Evolutionary conservation across 2,888 invertebrate species (phyloP), one percentile per base, ranked within the genome.

Genomic region (Sinhomidia bicolor): DNA sequence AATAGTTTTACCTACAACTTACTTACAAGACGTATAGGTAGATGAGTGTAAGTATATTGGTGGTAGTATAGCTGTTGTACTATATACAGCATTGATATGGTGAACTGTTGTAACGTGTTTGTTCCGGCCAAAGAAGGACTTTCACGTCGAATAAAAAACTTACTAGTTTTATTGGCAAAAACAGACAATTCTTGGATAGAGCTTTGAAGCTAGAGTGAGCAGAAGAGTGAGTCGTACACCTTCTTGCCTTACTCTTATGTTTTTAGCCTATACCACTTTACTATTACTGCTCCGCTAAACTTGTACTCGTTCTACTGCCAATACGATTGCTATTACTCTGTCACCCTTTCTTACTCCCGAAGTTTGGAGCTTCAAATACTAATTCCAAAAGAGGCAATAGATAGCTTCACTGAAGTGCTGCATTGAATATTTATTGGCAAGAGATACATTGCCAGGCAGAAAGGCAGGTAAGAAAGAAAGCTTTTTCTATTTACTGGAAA

Each of bases 351-450:
- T 78, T 78, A 17, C 54, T 78, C 54, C 17, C 54, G 71, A 74
- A 74, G 71, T 74, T n/a, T 74, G 71, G 71, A 74, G 71, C 71
- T 60, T 79, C 79, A 79, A 79, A 60, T 57, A 60, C 79, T 60
- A 79, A 79, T 79, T 79, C 57, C 79, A 79, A 41, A 79, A 60
- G 79, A 79, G 79, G 60, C 57, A 41, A 60, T 79, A 79, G 57
- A 60, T 79, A 60, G 41, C 5, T 60, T 79, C 60, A 65, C 20
- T 74, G 71, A 47, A 47, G 65, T 57, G 81, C 81, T 81, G 79
- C 60, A 60, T 60, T 79, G 79, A 60, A 79, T 79, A 79, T 79
- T 79, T 79, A 79, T 81, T 62, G 62, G 62, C 14, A 81, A 9
- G 17, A 44, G 78, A 54, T 54, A 51, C 54, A 57, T 44, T 14